Conservation (phyloP, 2,797 vertebrate species). For the Eulemur coronatus region DNA sequence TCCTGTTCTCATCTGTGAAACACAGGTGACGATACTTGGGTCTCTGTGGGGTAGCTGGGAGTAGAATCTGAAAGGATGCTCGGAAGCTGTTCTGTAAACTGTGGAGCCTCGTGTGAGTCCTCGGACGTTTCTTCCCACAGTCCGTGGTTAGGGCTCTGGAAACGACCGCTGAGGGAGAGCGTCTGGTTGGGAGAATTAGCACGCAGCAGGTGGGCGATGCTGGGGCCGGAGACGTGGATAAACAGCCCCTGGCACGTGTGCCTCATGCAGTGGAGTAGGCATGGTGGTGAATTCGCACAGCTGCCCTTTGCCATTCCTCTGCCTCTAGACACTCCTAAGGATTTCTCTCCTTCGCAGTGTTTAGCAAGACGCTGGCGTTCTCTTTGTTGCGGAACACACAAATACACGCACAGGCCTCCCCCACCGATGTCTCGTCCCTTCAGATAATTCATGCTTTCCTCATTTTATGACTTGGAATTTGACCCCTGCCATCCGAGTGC, state of each 20-base stretch:
- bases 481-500: accelerated
- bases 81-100: accelerated
- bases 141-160: background rate
- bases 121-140: accelerated
- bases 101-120: accelerated
- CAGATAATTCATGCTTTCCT: accelerated
- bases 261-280: accelerated
- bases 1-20: accelerated
- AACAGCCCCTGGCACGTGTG: accelerated
- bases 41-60: background rate
- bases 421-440: accelerated
- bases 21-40: no score
- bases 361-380: background rate
- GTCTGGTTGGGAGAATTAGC: accelerated
- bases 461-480: accelerated
- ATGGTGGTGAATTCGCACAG: accelerated
- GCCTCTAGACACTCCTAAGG: background rate
- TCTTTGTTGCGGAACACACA: no score
- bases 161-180: accelerated
- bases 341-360: background rate
- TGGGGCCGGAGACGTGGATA: accelerated
- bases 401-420: accelerated
- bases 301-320: accelerated
- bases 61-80: no score
- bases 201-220: accelerated